These are phyloP conservation scores for Mus musculus DNA, from an alignment of 2,113 vertebrate genomes.

Conservation along the genomic window DNA sequence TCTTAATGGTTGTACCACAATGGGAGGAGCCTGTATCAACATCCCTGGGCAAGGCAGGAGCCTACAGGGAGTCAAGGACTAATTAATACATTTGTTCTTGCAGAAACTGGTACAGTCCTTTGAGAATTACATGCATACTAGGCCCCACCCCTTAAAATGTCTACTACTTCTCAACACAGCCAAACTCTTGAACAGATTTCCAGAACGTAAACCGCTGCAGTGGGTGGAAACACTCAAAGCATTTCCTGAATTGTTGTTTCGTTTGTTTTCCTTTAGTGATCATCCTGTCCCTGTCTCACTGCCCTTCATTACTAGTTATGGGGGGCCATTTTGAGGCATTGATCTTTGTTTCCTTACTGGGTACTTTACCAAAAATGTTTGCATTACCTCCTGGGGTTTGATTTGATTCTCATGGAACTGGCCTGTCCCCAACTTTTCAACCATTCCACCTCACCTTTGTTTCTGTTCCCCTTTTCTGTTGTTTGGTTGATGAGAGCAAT, in stretches of 20 bases:
- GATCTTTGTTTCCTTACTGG: background rate
- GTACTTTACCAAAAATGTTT: background rate
- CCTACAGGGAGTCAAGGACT: background rate
- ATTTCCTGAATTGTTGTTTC: background rate
- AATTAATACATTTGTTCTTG: background rate
- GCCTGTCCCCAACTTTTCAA: background rate
- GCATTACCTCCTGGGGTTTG: background rate
- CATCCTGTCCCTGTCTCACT: background rate
- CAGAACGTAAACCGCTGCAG: background rate
- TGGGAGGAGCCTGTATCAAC: background rate
- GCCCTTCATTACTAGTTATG: background rate
- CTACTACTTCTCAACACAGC: background rate
- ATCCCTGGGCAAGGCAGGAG: background rate
- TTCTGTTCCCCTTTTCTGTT: background rate
- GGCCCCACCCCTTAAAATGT: background rate
- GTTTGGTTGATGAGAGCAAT: background rate
- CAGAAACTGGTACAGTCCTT: background rate
- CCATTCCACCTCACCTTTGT: background rate
- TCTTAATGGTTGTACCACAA: too few species aligned
- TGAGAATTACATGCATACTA: background rate
- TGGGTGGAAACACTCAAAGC: too few species aligned
- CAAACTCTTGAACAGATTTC: background rate
- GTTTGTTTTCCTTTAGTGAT: background rate
- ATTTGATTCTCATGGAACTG: background rate
- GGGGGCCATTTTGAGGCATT: background rate